Percentiles rank a stretch among this genome's conserved stretches.
phyloP scores from a whole-genome alignment of 2,797 vertebrate species.

The Rallus crepitans region DNA sequence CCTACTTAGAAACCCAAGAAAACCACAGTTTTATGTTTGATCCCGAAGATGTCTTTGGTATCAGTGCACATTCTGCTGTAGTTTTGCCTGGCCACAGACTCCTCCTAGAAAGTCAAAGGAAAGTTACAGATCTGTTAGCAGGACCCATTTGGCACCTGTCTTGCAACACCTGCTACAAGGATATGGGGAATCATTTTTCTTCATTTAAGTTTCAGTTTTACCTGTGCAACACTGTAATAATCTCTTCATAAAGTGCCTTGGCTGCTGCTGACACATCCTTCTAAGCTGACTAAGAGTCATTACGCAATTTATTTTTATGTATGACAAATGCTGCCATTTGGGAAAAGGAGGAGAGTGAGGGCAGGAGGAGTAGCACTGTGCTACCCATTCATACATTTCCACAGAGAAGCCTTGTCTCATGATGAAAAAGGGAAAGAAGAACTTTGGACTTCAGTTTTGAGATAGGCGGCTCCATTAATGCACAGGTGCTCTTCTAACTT shows the following conservation, averaged over 20 bases:
- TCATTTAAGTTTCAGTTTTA: background rate
- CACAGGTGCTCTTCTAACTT: background rate
- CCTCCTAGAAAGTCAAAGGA: background rate
- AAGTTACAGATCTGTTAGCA: background rate
- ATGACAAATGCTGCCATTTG: background rate
- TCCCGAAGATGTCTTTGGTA: background rate
- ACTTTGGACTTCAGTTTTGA: background rate
- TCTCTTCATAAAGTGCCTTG: background rate
- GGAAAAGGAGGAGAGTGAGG: background rate
- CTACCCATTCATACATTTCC: background rate
- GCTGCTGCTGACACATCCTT: background rate
- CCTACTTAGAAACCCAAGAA: background rate
- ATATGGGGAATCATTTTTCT: background rate
- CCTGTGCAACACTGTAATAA: background rate
- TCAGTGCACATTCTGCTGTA: background rate
- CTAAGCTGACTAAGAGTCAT: background rate
- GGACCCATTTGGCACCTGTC: background rate
- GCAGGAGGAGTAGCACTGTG: fast-evolving
- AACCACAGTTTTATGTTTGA: background rate
- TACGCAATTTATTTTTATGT: background rate
- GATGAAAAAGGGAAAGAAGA: background rate
- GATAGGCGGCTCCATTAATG: background rate
- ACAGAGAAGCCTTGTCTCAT: background rate
- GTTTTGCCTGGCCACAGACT: background rate
- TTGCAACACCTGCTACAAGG: background rate